Base-by-base conservation (phyloP, 2,797 vertebrate species). In the Myoxocephalus aenaeus region DNA sequence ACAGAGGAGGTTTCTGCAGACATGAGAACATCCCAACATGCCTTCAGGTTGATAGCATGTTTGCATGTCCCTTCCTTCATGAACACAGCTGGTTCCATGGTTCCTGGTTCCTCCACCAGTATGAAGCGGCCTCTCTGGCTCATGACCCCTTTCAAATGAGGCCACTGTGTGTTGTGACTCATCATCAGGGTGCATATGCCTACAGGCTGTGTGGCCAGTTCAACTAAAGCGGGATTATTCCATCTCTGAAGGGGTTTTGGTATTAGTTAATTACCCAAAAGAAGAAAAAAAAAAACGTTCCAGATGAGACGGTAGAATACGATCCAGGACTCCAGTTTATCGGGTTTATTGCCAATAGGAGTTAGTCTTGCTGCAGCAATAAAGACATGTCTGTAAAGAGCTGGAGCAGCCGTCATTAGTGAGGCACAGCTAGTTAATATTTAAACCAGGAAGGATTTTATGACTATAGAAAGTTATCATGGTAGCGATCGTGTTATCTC, bases 101-200 rank as follows among this genome's bases (percentile, higher is more conserved):
- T n/a, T 51, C 48, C 22, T 0, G 4, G 62, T 2, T 42, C 22
- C 36, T 68, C 12, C 17, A 5, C 2, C 17, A 4, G 70, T 13
- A 2, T 4, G 3, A 1, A 32, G 8, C 50, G 17, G 32, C 14
- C 27, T 38, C 3, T 50, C 20, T 11, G 58, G 20, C 27, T 53
- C 75, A 4, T 48, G 69, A 65, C 66, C 51, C 46, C 68, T 22
- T 13, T 15, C 29, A 14, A 20, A 22, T 25, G 65, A 69, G 59
- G 65, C 65, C 50, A 27, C 44, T 9, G 66, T 7, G 3, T 13
- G 70, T 9, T 65, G 78, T 80, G 79, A 80, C 54, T 75, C 79
- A 80, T 75, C 78, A 46, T 61, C 54, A 29, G 59, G 51, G 15
- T n/a, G 56, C 54, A n/a, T 15, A 5, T 53, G 72, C 59, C 61